Evolutionary conservation across 2,888 invertebrate genomes (phyloP), one percentile per base, ranked within the genome.

Genomic region (Drosophila mimetica): DNA sequence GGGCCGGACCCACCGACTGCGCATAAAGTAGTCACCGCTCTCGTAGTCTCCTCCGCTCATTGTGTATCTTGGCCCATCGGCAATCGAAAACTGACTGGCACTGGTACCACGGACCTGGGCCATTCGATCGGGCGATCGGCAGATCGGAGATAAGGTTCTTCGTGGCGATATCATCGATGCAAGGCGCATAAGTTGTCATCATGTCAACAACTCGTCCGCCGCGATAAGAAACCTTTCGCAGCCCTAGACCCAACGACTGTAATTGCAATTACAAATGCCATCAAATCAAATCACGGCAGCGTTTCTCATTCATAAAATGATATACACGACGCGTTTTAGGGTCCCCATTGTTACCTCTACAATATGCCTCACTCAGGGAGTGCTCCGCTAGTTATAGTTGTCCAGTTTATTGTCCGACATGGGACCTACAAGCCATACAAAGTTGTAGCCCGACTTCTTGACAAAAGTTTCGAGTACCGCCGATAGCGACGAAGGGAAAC

Each of bases 31-130:
- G 48, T 87, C 82, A 44, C 65, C 18, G 25, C 75, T 73, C 30
- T 85, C 82, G 60, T 82, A 87, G 73, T 85, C 86, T 50, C 79
- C 79, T 50, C 76, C 76, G 64, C 83, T 85, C 84, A 89, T 84
- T 84, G 80, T 71, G 86, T 65, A 22, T 20, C 22, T 32, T 11
- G 52, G 46, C 13, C 8, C 37, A 51, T 60, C 46, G 55, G 59
- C 65, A 28, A 44, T 54, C 63, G 51, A 48, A 20, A 88, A 82
- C 87, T 82, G 66, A 86, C 22, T 61, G 30, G 34, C 37, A 37
- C 47, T 16, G 55, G 41, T 60, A 36, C 61, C 39, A 22, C 36
- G 37, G 54, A 58, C 65, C 58, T 59, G 58, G 58, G 18, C 41
- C 41, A 28, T 28, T 20, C 66, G 57, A 63, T 80, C 55, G 52